These are phyloP conservation scores for Sciurus carolinensis DNA, from an alignment of 2,797 vertebrate genomes.

Conservation along the genomic window DNA sequence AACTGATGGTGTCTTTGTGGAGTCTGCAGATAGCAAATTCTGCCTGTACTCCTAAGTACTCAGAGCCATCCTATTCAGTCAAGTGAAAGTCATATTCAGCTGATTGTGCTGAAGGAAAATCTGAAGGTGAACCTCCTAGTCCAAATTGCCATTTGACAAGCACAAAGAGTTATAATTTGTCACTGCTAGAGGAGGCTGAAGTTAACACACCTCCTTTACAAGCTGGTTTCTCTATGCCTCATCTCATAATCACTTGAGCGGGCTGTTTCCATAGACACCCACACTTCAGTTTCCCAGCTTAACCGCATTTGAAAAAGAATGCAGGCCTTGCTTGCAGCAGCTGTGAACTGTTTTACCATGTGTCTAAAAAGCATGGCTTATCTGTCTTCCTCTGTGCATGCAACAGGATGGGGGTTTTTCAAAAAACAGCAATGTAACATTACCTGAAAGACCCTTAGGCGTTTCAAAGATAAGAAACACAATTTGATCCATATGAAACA, in stretches of 20 bases:
- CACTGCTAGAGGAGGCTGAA: slow-evolving; percentile 46
- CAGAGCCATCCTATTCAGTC: background rate
- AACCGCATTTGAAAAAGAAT: slow-evolving; percentile 67
- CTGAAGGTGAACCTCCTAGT: slow-evolving; percentile 6
- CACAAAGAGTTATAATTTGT: slow-evolving; percentile 34
- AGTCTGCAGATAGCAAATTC: slow-evolving; percentile 33
- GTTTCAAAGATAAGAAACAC: slow-evolving; percentile 54
- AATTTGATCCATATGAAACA: slow-evolving; percentile 41
- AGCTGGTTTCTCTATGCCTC: slow-evolving; percentile 60
- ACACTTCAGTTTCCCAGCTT: slow-evolving; percentile 48
- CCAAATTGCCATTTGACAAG: slow-evolving; percentile 53
- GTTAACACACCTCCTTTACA: slow-evolving; percentile 64
- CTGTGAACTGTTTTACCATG: slow-evolving; percentile 62
- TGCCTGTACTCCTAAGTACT: background rate
- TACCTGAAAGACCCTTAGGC: slow-evolving; percentile 40
- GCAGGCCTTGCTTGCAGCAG: slow-evolving; percentile 37
- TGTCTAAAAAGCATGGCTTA: slow-evolving; percentile 60
- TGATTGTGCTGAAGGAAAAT: slow-evolving; percentile 21
- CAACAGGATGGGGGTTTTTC: background rate
- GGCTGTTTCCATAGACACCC: slow-evolving; percentile 73
- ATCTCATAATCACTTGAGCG: slow-evolving; percentile 22
- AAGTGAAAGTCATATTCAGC: slow-evolving; percentile 7
- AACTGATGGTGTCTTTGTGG: slow-evolving; percentile 12
- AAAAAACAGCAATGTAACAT: slow-evolving; percentile 40
- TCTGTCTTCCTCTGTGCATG: slow-evolving; percentile 75